phyloP scores from a whole-genome alignment of 2,113 vertebrate species.

The Ginglymostoma cirratum region DNA sequence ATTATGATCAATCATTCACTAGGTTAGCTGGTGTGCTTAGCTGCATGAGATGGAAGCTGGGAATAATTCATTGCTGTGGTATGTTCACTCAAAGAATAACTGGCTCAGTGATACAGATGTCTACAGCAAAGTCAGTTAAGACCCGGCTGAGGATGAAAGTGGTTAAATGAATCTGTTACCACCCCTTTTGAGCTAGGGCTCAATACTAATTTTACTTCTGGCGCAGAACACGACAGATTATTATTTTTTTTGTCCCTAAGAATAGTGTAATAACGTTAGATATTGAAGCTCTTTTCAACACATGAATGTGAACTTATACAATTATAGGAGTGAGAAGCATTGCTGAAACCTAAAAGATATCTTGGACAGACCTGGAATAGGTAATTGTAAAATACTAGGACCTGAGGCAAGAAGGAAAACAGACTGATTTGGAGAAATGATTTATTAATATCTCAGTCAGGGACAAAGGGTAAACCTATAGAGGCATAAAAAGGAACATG shows the following conservation, averaged over 20 bases:
- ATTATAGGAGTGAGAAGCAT: background rate
- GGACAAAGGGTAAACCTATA: background rate
- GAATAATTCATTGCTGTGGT: background rate
- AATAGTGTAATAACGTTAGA: background rate
- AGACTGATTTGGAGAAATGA: slow-evolving; percentile 4
- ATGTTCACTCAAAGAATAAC: background rate
- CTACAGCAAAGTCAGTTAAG: background rate
- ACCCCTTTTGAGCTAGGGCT: background rate
- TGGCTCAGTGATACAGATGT: background rate
- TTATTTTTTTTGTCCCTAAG: background rate
- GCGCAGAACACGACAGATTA: background rate
- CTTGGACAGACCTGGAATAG: background rate
- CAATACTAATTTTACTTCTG: background rate
- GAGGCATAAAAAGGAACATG: background rate
- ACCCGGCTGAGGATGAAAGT: background rate
- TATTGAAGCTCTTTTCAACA: background rate
- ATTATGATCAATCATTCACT: background rate
- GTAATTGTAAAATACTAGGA: too few relatives aligned
- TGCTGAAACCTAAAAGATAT: background rate
- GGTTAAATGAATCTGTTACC: background rate
- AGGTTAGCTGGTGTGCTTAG: background rate
- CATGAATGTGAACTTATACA: background rate
- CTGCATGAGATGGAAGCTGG: background rate
- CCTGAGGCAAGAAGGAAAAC: background rate
- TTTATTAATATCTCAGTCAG: slow-evolving; percentile 12